Percentiles rank a stretch among this genome's conserved stretches.
Evolutionary conservation across 1,140 invertebrate genomes (phyloP).

Genomic region (Halotydeus destructor): DNA sequence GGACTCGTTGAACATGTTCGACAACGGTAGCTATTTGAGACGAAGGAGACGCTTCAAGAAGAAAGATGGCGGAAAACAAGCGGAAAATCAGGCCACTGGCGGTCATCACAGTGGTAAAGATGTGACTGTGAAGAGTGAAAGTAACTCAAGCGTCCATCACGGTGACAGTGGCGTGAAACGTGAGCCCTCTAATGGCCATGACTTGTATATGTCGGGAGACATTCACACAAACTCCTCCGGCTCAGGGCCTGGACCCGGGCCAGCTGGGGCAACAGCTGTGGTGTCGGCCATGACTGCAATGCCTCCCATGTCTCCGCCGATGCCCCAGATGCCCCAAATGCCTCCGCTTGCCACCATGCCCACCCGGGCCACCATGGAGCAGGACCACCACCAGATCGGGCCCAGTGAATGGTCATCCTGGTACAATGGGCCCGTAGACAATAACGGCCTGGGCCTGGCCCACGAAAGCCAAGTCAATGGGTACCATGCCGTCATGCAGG

Average conservation of each 20-base stretch:
- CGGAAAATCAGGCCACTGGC: constrained; percentile 8
- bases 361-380: no score
- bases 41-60: constrained; percentile 82
- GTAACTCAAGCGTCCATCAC: neutral
- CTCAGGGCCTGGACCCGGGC: neutral
- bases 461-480: no score
- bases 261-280: neutral
- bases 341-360: no score
- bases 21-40: constrained; percentile 85
- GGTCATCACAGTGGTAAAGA: neutral
- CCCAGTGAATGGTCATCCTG: no score
- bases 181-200: neutral
- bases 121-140: neutral
- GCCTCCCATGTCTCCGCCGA: no score
- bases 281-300: no score
- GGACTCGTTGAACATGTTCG: constrained; percentile 94
- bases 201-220: neutral
- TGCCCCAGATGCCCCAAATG: no score
- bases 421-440: no score
- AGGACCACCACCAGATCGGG: no score
- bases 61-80: constrained; percentile 68
- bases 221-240: neutral
- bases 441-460: no score
- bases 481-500: no score
- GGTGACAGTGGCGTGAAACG: neutral